Conservation (phyloP, 2,113 vertebrate species). For the Limnothrissa miodon region DNA sequence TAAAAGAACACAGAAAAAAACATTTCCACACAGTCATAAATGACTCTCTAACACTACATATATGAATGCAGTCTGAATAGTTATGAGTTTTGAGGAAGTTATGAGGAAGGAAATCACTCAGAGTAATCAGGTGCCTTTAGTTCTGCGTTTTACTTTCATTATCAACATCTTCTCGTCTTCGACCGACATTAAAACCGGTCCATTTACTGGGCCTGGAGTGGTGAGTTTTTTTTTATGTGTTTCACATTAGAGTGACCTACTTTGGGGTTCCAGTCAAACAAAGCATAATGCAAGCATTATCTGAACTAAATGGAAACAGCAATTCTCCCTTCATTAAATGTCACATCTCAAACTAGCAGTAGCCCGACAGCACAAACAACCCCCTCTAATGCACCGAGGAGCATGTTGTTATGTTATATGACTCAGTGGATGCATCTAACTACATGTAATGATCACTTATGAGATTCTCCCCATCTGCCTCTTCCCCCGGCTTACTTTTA, state of each 20-base stretch:
- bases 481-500: slow-evolving; percentile 2
- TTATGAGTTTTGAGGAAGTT: slow-evolving; percentile 1
- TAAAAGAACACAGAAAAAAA: background rate
- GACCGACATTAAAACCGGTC: background rate
- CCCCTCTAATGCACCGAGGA: background rate
- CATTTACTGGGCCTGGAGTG: background rate
- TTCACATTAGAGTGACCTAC: slow-evolving; percentile 25
- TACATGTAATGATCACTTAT: slow-evolving; percentile 38
- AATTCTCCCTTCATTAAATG: slow-evolving; percentile 1
- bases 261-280: slow-evolving; percentile 3
- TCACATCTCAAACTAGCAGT: slow-evolving; percentile 8
- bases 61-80: background rate
- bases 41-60: background rate
- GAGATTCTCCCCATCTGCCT: slow-evolving; percentile 17
- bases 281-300: slow-evolving; percentile 15
- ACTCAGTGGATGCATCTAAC: slow-evolving; percentile 25
- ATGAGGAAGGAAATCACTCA: background rate
- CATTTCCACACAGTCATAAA: background rate
- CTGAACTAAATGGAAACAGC: slow-evolving; percentile 36
- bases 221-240: background rate
- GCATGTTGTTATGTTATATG: slow-evolving; percentile 14
- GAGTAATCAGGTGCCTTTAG: background rate
- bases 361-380: slow-evolving; percentile 36
- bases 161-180: background rate
- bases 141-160: background rate